Conservation (phyloP, 2,888 invertebrate species). For the Pediacus dermestoides region DNA sequence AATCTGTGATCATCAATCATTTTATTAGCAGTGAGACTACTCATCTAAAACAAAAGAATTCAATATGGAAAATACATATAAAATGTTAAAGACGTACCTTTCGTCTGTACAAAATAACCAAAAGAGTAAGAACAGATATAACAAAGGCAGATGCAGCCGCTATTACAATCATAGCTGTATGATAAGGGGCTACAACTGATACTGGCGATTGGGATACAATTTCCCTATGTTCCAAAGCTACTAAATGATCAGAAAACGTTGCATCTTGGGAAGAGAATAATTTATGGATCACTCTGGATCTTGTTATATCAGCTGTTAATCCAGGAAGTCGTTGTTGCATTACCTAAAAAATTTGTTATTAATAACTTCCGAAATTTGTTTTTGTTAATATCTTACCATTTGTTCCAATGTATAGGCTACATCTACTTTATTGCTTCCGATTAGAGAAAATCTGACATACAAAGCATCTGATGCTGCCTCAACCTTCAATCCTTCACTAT, state of each 20-base stretch:
- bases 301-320: conserved; percentile 60
- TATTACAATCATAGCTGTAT: conserved; percentile 72
- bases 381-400: conserved; percentile 55
- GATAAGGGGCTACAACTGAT: conserved; percentile 67
- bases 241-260: conserved; percentile 43
- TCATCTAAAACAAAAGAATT: conserved; percentile 38
- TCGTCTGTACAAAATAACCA: conserved; percentile 70
- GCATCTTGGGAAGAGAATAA: conserved; percentile 43
- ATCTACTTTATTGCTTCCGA: conserved; percentile 72
- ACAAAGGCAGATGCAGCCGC: conserved; percentile 77
- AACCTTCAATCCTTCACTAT: conserved; percentile 53
- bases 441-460: conserved; percentile 60
- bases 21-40: conserved; percentile 53
- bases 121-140: conserved; percentile 70
- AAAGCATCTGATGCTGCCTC: conserved; percentile 54
- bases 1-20: conserved; percentile 53
- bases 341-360: conserved; percentile 45
- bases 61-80: not conserved
- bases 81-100: conserved; percentile 45
- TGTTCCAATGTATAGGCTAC: conserved; percentile 76
- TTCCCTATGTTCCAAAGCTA: conserved; percentile 63
- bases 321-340: conserved; percentile 53
- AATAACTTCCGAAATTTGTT: conserved; percentile 9
- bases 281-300: conserved; percentile 61
- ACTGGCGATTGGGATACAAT: conserved; percentile 66